Evolutionary conservation across 2,888 invertebrate genomes (phyloP).

Genomic region (Parnassius glacialis): DNA sequence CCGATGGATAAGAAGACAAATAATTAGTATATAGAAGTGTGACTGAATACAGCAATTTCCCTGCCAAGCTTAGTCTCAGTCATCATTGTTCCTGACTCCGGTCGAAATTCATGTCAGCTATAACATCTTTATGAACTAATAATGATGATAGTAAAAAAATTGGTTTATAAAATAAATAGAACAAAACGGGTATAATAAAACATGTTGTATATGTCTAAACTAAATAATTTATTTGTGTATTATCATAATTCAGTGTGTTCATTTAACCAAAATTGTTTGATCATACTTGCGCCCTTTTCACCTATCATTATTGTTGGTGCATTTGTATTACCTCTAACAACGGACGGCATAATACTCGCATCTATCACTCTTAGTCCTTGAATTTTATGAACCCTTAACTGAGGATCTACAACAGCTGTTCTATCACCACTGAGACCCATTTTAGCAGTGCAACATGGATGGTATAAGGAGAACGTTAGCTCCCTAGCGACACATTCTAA

Average conservation of each 20-base stretch:
- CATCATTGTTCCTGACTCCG: no score
- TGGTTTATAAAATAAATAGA: no score
- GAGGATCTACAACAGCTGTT: conserved; percentile 28
- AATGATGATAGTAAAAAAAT: no score
- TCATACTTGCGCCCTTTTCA: conserved; percentile 83
- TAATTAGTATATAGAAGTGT: no score
- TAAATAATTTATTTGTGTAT: conserved; percentile 4
- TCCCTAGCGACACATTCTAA: conserved; percentile 29
- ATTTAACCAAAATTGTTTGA: conserved; percentile 77
- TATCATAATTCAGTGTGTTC: conserved; percentile 49
- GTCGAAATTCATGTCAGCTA: no score
- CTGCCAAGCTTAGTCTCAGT: no score
- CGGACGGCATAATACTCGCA: conserved; percentile 84
- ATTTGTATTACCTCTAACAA: conserved; percentile 83
- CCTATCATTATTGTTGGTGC: conserved; percentile 84
- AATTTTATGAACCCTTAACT: conserved; percentile 36
- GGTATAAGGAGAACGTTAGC: conserved; percentile 80
- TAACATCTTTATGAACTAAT: no score
- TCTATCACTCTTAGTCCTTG: conserved; percentile 82
- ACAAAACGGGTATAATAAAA: no score
- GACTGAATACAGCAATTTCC: no score
- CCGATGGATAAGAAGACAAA: no score
- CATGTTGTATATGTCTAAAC: background rate
- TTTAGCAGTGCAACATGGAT: conserved; percentile 84
- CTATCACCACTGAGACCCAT: conserved; percentile 75